Evolutionary conservation across 2,797 vertebrate species (phyloP).

Genomic region (Acanthurus lineatus): DNA sequence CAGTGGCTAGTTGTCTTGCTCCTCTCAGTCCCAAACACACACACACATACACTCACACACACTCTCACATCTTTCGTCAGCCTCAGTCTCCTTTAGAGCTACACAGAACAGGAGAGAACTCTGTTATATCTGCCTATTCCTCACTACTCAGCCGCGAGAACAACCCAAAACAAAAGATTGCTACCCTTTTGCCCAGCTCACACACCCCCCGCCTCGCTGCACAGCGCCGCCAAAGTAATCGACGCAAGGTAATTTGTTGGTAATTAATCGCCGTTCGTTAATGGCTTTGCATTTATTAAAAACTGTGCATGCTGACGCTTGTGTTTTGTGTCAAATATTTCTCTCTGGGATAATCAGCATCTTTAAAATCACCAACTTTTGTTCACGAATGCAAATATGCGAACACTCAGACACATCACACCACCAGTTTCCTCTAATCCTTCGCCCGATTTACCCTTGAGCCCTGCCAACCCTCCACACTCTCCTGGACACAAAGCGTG

Average conservation of each 20-base stretch:
- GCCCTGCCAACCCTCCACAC: constrained; percentile 44
- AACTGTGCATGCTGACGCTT: constrained; percentile 55
- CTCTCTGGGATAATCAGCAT: constrained; percentile 28
- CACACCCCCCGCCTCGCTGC: constrained; percentile 41
- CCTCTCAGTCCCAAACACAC: constrained; percentile 31
- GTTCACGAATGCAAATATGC: constrained; percentile 32
- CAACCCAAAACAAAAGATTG: constrained; percentile 68
- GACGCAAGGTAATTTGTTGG: constrained; percentile 72
- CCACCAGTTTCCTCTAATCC: constrained; percentile 43
- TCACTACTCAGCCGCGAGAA: constrained; percentile 39
- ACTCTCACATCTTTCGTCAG: constrained; percentile 25
- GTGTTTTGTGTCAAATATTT: constrained; percentile 27
- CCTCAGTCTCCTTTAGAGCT: constrained; percentile 51
- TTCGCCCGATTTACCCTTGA: constrained; percentile 66
- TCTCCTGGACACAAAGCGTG: constrained; percentile 45
- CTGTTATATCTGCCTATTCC: constrained; percentile 42
- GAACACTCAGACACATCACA: constrained; percentile 24
- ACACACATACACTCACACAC: constrained; percentile 23
- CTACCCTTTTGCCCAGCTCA: constrained; percentile 42
- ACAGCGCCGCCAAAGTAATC: constrained; percentile 55
- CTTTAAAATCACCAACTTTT: constrained; percentile 38
- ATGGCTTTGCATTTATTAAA: constrained; percentile 66
- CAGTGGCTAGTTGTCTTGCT: constrained; percentile 46
- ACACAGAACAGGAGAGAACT: constrained; percentile 50
- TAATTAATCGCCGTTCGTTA: constrained; percentile 67